Percentiles rank a stretch among this genome's conserved stretches.
phyloP scores from a whole-genome alignment of 92 coral and sea anemone genomes.

The Desmophyllum pertusum region DNA sequence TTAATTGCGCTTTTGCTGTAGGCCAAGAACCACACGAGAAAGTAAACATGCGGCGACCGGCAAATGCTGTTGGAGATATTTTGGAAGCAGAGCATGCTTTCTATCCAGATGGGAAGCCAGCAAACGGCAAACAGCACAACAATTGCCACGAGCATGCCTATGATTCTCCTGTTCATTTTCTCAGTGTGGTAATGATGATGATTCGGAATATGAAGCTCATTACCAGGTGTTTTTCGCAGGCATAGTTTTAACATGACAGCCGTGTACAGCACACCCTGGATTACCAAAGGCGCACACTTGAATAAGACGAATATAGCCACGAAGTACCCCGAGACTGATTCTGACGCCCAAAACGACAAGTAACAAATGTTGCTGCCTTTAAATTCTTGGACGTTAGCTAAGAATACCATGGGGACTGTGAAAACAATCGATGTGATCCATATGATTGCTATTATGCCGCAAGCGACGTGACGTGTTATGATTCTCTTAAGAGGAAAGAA shows the following conservation, averaged over 20 bases:
- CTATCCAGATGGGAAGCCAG: conserved; percentile 45
- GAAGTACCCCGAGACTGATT: conserved; percentile 18
- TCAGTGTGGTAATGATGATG: conserved; percentile 43
- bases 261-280: conserved; percentile 28
- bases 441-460: conserved; percentile 7
- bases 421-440: conserved; percentile 26
- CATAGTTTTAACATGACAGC: conserved; percentile 40
- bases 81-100: conserved; percentile 27
- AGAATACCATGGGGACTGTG: conserved; percentile 18
- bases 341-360: conserved; percentile 14
- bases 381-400: conserved; percentile 9
- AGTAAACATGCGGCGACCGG: conserved; percentile 12
- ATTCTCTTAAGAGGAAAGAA: conserved; percentile 47
- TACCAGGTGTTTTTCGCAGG: conserved; percentile 44
- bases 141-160: conserved; percentile 37
- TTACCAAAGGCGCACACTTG: conserved; percentile 24
- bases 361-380: conserved; percentile 26
- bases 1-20: conserved; percentile 52
- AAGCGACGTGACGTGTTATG: conserved; percentile 23
- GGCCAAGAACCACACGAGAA: conserved; percentile 45
- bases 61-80: conserved; percentile 16
- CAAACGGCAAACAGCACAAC: conserved; percentile 37
- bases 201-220: conserved; percentile 47
- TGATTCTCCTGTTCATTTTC: conserved; percentile 49
- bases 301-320: conserved; percentile 34